phyloP scores from a whole-genome alignment of 2,113 vertebrate genomes.

The Arvicanthis niloticus region DNA sequence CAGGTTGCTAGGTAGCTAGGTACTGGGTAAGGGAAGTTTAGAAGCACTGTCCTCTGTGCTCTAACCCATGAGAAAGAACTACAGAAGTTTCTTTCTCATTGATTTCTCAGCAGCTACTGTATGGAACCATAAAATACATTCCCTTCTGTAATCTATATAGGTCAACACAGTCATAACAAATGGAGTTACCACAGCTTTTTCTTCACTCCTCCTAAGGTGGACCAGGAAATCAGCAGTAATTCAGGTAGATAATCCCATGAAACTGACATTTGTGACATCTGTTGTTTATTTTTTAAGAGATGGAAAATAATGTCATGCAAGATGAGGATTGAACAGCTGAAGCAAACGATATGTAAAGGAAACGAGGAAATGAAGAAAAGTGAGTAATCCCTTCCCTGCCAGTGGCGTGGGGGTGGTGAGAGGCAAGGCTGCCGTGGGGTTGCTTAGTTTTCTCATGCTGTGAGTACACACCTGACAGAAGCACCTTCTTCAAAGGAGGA shows the following conservation, averaged over 20 bases:
- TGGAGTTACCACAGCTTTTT: background rate
- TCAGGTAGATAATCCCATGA: constrained; percentile 22
- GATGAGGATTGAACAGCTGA: constrained; percentile 97
- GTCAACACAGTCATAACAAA: background rate
- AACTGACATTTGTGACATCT: constrained; percentile 63
- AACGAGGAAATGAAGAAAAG: constrained; percentile 94
- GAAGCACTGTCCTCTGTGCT: constrained; percentile 33
- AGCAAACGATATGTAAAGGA: constrained; percentile 94
- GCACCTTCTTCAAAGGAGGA: background rate
- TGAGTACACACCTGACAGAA: background rate
- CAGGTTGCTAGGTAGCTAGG: background rate
- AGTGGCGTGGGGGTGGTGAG: background rate
- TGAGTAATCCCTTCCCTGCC: constrained; percentile 84
- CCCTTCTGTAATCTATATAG: background rate
- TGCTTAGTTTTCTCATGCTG: background rate
- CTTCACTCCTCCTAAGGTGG: constrained; percentile 51
- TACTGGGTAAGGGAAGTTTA: background rate
- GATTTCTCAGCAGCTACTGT: constrained; percentile 18
- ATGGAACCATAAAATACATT: background rate
- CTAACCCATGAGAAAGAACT: constrained; percentile 10
- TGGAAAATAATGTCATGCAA: constrained; percentile 99
- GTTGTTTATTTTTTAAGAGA: constrained; percentile 88
- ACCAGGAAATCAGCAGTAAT: constrained; percentile 23
- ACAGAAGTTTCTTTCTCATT: background rate
- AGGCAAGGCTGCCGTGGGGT: no score